phyloP scores from a whole-genome alignment of 2,113 vertebrate species.

The Vulpes ferrilata region DNA sequence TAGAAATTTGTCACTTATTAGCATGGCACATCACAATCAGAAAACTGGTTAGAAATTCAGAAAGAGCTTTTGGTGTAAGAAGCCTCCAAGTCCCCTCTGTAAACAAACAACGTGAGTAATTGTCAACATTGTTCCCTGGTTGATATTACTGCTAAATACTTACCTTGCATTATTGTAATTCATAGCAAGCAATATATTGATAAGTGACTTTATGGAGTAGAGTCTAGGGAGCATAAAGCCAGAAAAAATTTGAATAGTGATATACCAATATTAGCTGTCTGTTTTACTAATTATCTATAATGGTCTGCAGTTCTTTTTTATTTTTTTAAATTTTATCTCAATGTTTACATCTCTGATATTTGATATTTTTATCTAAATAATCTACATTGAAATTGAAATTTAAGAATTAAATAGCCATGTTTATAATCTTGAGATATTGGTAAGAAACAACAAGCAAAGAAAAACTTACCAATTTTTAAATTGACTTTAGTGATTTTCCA shows the following conservation, averaged over 20 bases:
- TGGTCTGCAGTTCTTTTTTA: not conserved
- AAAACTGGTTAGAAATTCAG: not conserved
- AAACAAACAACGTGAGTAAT: not conserved
- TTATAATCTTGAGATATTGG: not conserved
- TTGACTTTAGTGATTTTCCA: not conserved
- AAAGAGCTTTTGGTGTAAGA: not conserved
- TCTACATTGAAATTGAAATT: not conserved
- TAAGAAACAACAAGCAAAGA: not conserved
- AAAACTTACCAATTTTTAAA: not conserved
- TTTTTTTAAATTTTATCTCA: not conserved
- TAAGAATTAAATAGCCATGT: not conserved
- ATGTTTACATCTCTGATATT: not conserved
- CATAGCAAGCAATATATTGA: not conserved
- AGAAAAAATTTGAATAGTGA: not conserved
- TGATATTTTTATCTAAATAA: not conserved
- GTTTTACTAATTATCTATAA: not conserved
- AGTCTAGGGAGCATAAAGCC: not conserved
- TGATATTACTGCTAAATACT: not conserved
- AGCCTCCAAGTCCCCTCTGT: not conserved
- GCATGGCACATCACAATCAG: not conserved
- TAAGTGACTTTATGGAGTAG: not conserved
- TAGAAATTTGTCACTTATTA: not conserved
- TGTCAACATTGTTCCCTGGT: not conserved
- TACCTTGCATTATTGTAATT: slow-evolving; percentile 5
- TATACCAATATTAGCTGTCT: not conserved